Conservation (phyloP, 2,113 vertebrate genomes). For the Notothenia coriiceps region DNA sequence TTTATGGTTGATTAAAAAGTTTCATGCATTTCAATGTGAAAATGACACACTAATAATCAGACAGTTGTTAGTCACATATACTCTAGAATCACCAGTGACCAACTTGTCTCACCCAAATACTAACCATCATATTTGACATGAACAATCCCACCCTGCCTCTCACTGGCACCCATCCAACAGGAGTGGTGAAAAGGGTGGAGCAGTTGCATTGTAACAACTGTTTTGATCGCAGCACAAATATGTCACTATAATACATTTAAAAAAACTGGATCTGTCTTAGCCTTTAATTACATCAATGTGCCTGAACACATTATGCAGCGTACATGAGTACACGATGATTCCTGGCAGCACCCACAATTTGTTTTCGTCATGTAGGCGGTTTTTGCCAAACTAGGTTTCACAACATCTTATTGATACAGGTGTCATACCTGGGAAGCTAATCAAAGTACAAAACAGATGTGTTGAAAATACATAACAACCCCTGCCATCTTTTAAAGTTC, state of each 20-base stretch:
- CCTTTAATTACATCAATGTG: too few relatives aligned
- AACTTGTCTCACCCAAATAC: slow-evolving; percentile 23
- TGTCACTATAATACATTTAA: too few relatives aligned
- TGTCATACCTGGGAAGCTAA: background rate
- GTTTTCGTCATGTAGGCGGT: rapidly evolving
- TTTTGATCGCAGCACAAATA: too few relatives aligned
- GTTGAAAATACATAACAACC: background rate
- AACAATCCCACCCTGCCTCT: slow-evolving; percentile 2
- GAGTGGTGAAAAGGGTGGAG: slow-evolving; percentile 3
- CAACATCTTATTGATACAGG: background rate
- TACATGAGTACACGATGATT: too few relatives aligned
- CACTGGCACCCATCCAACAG: background rate
- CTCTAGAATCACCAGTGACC: background rate
- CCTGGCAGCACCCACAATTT: background rate
- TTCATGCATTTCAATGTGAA: background rate
- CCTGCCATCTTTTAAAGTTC: background rate
- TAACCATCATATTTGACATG: background rate
- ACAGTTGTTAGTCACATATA: background rate
- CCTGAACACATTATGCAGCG: background rate
- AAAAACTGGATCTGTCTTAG: background rate
- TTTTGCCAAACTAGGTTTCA: background rate
- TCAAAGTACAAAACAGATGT: background rate
- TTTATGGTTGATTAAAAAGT: background rate
- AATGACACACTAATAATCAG: background rate
- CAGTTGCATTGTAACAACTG: too few relatives aligned